Evolutionary conservation across 1,140 invertebrate species (phyloP), one percentile per base, ranked within the genome.

Genomic region (Eriocheir sinensis): DNA sequence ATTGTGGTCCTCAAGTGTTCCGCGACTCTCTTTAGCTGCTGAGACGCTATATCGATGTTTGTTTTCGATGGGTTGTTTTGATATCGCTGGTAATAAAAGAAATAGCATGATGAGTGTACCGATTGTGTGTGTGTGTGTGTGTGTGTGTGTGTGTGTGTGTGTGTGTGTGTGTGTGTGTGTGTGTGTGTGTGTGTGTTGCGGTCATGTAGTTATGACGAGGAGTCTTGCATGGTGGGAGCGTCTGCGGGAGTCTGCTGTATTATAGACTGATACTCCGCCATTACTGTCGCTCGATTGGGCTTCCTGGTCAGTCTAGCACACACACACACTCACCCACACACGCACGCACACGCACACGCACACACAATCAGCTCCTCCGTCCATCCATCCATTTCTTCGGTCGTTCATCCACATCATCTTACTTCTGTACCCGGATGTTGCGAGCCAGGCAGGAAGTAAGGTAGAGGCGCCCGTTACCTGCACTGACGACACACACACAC

Each of bases 101-200:
- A 72, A n/a, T 2, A 21, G n/a, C 60, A n/a, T 72, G 60, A 72
- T n/a, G 27, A 8, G 8, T 72, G 1, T 72, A 72, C 60, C 60
- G 21, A 72, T 0, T 40, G 0, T 89, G 40, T 89, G 40, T 91
- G 48, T 90, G 40, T 44, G n/a, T 44, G n/a, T 90, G n/a, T 44
- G 40, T 92, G 53, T 38, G 34, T 36, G 83, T 86, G 83, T 86
- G 83, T 86, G 83, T 86, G 83, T 86, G 83, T 86, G 83, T 90
- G 72, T 72, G 34, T 90, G 40, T 44, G n/a, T 44, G n/a, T 90
- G n/a, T 44, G 40, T 92, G 53, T 38, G 34, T 36, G 83, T 86
- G 83, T 86, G 83, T 86, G 83, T 86, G 83, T 86, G 83, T 86
- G 83, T 90, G 72, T 72, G 34, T n/a, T 17, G 9, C 38, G 34